Evolutionary conservation across 2,113 vertebrate genomes (phyloP).

Genomic region (Rhineura floridana): DNA sequence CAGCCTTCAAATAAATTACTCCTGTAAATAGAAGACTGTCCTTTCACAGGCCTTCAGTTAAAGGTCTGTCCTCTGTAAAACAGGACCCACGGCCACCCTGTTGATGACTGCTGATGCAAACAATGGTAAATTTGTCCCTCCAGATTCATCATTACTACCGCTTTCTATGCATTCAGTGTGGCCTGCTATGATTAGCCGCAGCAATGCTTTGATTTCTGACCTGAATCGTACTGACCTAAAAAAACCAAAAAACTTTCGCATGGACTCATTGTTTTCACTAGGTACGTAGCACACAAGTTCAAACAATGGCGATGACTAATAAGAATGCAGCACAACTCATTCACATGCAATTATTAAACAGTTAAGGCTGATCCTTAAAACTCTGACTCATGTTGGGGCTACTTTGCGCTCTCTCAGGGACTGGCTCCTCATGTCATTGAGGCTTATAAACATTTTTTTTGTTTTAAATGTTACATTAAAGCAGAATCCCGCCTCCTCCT

Average conservation of each 20-base stretch:
- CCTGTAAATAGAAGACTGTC: too few relatives aligned
- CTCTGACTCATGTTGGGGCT: not conserved
- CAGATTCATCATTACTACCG: slow-evolving; percentile 11
- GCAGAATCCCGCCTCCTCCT: too few relatives aligned
- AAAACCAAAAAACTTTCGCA: not conserved
- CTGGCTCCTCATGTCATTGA: not conserved
- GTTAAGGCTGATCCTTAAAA: not conserved
- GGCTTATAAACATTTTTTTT: not conserved
- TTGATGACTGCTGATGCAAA: not conserved
- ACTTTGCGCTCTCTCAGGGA: not conserved
- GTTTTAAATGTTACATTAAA: not conserved
- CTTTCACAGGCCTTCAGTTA: not conserved
- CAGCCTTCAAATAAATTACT: too few relatives aligned
- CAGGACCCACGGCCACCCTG: too few relatives aligned
- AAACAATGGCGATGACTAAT: slow-evolving; percentile 21
- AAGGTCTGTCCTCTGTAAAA: not conserved
- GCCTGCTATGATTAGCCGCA: not conserved
- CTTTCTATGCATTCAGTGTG: not conserved
- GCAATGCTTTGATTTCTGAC: slow-evolving; percentile 23
- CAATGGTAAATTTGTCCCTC: not conserved
- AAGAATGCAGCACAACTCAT: slow-evolving; percentile 6
- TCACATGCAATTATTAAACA: slow-evolving; percentile 17
- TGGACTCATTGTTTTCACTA: slow-evolving; percentile 29
- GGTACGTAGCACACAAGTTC: slow-evolving; percentile 16
- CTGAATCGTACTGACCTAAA: slow-evolving; percentile 16